These are phyloP conservation scores for Drosophila subobscura DNA, from an alignment of 1,140 invertebrate genomes.

Conservation along the genomic window DNA sequence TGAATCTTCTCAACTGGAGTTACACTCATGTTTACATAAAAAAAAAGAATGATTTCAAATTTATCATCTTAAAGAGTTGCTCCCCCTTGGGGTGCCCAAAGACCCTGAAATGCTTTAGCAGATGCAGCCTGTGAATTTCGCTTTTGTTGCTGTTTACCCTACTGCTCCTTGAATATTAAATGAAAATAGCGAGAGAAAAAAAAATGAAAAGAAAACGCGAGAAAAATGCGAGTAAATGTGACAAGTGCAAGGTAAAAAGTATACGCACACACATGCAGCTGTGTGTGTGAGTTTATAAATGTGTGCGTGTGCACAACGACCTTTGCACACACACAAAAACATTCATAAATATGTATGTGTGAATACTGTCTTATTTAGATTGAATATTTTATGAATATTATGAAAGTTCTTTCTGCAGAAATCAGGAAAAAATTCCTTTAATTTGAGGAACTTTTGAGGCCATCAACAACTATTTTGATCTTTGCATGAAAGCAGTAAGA, in stretches of 20 bases:
- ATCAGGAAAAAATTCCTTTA: no score
- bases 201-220: constrained; percentile 21
- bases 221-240: constrained; percentile 39
- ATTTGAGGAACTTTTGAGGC: no score
- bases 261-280: constrained; percentile 40
- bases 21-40: neutral
- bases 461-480: no score
- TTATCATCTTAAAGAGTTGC: constrained; percentile 16
- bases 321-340: constrained; percentile 24
- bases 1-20: no score
- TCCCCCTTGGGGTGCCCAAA: constrained; percentile 1
- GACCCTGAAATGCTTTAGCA: constrained; percentile 19
- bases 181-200: constrained; percentile 40
- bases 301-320: constrained; percentile 23
- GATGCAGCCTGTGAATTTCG: constrained; percentile 39
- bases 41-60: neutral
- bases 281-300: constrained; percentile 1
- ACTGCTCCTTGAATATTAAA: constrained; percentile 47
- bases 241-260: constrained; percentile 76
- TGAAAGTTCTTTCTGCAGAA: constrained; percentile 15
- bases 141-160: constrained; percentile 18
- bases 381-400: constrained; percentile 3
- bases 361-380: neutral
- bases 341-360: neutral
- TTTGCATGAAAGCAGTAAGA: no score